A percentile compares a stretch with the other conserved stretches of the same genome.
Conservation (phyloP, 2,888 invertebrate species). For the Bombyx huttoni region DNA sequence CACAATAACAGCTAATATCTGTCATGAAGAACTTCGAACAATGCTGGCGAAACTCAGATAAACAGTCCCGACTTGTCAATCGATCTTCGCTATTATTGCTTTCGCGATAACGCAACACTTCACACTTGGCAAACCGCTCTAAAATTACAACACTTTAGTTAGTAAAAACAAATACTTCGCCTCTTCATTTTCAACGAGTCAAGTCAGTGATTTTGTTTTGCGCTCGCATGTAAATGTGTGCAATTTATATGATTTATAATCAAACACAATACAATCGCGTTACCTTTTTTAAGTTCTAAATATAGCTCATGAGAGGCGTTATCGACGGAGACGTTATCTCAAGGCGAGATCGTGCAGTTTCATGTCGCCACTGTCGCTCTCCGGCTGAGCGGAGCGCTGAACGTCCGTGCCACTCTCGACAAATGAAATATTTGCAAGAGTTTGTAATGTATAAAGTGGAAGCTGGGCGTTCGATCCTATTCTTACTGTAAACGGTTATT, state of each 20-base stretch:
- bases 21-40: too few relatives aligned
- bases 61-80: too few relatives aligned
- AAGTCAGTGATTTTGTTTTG: too few relatives aligned
- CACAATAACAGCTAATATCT: too few relatives aligned
- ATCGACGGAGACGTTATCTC: slow-evolving; percentile 60
- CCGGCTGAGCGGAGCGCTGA: slow-evolving; percentile 2
- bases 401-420: not conserved
- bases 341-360: slow-evolving; percentile 45
- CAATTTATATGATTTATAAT: slow-evolving; percentile 29
- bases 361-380: slow-evolving; percentile 16
- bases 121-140: too few relatives aligned
- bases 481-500: slow-evolving; percentile 14
- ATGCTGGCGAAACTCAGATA: too few relatives aligned
- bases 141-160: too few relatives aligned
- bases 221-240: slow-evolving; percentile 9
- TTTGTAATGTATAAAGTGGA: slow-evolving; percentile 2
- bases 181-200: too few relatives aligned
- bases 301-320: slow-evolving; percentile 51
- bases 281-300: slow-evolving; percentile 63
- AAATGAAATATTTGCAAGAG: not conserved
- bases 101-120: too few relatives aligned
- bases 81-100: too few relatives aligned
- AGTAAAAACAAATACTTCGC: too few relatives aligned
- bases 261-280: slow-evolving; percentile 26
- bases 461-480: not conserved